Conservation (phyloP, 2,113 vertebrate genomes). For the Sorex araneus region DNA sequence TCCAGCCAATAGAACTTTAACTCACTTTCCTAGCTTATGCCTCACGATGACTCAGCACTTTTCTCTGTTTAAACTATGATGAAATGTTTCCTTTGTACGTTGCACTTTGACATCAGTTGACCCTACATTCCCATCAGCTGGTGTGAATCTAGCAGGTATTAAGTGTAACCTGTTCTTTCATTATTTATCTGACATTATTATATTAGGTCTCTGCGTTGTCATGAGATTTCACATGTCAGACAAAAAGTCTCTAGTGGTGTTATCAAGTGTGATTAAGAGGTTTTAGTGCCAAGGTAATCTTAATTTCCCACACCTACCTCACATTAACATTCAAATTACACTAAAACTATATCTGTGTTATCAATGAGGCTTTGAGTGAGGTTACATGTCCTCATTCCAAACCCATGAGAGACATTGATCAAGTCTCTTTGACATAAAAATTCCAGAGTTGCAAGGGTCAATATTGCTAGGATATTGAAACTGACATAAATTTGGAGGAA, state of each 20-base stretch:
- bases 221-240: not conserved
- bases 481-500: conserved; percentile 94
- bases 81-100: not conserved
- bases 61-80: not conserved
- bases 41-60: not conserved
- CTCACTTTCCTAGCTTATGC: not conserved
- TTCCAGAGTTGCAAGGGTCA: conserved; percentile 83
- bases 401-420: not conserved
- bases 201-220: not conserved
- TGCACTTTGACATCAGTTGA: not conserved
- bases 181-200: not conserved
- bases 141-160: too few relatives aligned
- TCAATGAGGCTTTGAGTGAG: conserved; percentile 15
- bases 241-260: not conserved
- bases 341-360: not conserved
- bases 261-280: not conserved
- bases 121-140: not conserved
- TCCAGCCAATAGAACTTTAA: not conserved
- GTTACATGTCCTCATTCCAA: not conserved
- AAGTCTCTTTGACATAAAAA: not conserved
- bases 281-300: not conserved
- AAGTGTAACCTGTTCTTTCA: not conserved
- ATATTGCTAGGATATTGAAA: conserved; percentile 92
- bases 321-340: not conserved
- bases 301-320: not conserved